Base-by-base conservation (phyloP, 2,888 invertebrate species). In the Mythimna ferrago region DNA sequence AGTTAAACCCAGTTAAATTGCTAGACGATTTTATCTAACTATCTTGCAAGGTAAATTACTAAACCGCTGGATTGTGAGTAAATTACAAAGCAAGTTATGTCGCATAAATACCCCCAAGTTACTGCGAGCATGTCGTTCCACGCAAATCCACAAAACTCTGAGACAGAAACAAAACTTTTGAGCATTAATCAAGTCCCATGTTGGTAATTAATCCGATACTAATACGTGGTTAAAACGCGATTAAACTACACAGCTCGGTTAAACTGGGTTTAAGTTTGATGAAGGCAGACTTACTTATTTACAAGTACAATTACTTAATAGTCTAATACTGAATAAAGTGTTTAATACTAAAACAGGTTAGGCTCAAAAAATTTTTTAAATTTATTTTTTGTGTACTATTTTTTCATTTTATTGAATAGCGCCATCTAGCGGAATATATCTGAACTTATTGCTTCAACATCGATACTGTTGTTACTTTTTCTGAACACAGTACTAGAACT, bases 341-440 rank as follows among this genome's bases (percentile, higher is more conserved):
- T n/a, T 11, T 16, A 38, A 26, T 26, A 26, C 26, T 26, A 26
- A 26, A 26, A 26, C 26, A 26, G 26, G 26, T 2, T 26, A 26
- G 26, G 26, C 26, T 26, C 26, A 1, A 26, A 26, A 26, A 26
- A 26, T 26, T 1, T 26, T 26, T 26, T 26, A 26, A 26, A 26
- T 26, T 32, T 16, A 57, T 16, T 57, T 32, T 16, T 7, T 6
- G 26, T 14, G 10, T 58, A 19, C 6, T 38, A 5, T n/a, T 5
- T n/a, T 51, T 60, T 5, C 0, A 2, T 44, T 26, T 44, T 44
- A 44, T 44, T 11, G 11, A 56, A 56, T 35, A 84, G 60, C 75
- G 85, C 82, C 83, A 87, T 87, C 88, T 88, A 81, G 65, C 51
- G 62, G 1, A 35, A 26, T 0, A 0, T 14, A 10, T 4, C 2